phyloP scores from a whole-genome alignment of 2,113 vertebrate genomes.

The Ciconia maguari region DNA sequence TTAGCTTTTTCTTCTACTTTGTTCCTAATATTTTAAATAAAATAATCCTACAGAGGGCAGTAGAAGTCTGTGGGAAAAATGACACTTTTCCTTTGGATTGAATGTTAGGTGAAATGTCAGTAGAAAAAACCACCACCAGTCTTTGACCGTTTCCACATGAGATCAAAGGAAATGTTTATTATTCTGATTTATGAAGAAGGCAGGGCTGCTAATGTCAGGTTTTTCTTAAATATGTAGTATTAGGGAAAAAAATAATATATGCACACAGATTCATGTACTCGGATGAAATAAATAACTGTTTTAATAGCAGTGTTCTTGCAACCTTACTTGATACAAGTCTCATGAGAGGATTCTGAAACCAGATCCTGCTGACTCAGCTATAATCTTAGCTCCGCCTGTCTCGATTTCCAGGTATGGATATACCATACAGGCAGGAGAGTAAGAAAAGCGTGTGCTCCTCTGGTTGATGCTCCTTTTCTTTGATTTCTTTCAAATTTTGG shows the following conservation, averaged over 20 bases:
- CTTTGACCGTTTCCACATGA: neutral
- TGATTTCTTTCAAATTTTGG: neutral
- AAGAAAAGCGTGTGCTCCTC: neutral
- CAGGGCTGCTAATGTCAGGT: neutral
- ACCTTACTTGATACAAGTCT: neutral
- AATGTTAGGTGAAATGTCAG: neutral
- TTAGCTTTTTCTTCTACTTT: neutral
- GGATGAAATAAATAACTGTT: neutral
- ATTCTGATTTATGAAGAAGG: neutral
- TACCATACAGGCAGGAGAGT: neutral
- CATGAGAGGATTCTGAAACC: neutral
- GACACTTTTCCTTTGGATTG: neutral
- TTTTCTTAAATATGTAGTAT: neutral
- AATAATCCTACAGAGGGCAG: slow-evolving; percentile 62
- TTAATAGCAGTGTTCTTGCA: neutral
- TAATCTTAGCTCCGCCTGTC: neutral
- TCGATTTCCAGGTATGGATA: neutral
- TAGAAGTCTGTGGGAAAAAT: slow-evolving; percentile 12
- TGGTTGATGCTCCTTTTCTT: neutral
- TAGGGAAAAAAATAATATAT: neutral
- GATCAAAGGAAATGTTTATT: neutral
- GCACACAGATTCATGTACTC: neutral
- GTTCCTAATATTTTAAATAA: neutral
- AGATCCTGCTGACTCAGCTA: neutral
- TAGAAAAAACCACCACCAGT: neutral